Percentiles rank a stretch among this genome's conserved stretches.
phyloP scores from a whole-genome alignment of 1,140 invertebrate species.

The Drosophila trapezifrons region DNA sequence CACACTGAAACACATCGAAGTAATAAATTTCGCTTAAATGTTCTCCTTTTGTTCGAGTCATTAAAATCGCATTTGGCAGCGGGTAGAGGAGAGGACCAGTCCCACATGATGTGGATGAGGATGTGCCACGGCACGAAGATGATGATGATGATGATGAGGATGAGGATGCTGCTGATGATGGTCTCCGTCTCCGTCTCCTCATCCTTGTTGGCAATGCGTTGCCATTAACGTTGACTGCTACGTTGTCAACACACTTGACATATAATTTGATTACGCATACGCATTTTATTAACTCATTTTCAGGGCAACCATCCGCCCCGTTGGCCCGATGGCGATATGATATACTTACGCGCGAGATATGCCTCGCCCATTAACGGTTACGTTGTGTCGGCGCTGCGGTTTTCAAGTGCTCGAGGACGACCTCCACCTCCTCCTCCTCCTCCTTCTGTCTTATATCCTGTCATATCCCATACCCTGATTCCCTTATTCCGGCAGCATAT shows the following conservation, averaged over 20 bases:
- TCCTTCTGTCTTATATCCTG: background rate
- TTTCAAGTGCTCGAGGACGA: constrained; percentile 25
- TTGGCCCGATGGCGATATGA: constrained; percentile 70
- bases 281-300: constrained; percentile 83
- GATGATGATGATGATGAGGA: constrained; percentile 28
- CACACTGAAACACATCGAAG: constrained; percentile 47
- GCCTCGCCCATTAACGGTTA: constrained; percentile 69
- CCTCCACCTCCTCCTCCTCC: too few species aligned
- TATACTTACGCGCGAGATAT: constrained; percentile 55
- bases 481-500: constrained; percentile 31
- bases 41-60: constrained; percentile 73
- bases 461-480: constrained; percentile 11
- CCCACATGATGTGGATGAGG: constrained; percentile 26
- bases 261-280: constrained; percentile 82
- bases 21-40: constrained; percentile 79
- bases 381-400: constrained; percentile 44
- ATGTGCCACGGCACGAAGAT: constrained; percentile 16
- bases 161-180: constrained; percentile 23
- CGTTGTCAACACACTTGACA: constrained; percentile 82
- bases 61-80: constrained; percentile 78
- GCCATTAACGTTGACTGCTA: constrained; percentile 76
- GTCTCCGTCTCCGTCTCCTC: background rate
- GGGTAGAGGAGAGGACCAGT: constrained; percentile 11
- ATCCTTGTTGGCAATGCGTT: constrained; percentile 23
- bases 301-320: constrained; percentile 30